A percentile compares a stretch with the other conserved stretches of the same genome.
These are phyloP conservation scores for Hippocampus kuda DNA, from an alignment of 2,797 vertebrate species.

Conservation along the genomic window DNA sequence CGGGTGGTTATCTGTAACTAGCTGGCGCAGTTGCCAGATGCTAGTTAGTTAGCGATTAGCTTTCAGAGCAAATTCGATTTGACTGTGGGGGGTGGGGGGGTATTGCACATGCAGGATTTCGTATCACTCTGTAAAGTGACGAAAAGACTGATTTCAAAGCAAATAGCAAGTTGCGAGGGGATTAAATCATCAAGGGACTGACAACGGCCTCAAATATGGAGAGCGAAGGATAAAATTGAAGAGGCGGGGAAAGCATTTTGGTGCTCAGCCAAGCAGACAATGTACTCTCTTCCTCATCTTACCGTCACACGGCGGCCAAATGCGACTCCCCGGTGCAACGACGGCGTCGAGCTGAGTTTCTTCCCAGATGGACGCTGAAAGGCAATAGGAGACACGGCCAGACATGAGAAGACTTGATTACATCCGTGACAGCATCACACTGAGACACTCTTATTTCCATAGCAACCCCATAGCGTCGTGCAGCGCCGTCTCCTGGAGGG, in stretches of 20 bases:
- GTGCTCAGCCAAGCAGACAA: conserved; percentile 1
- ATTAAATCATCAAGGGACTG: background rate
- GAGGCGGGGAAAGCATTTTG: conserved; percentile 16
- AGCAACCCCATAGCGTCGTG: conserved; percentile 92
- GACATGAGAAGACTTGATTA: conserved; percentile 22
- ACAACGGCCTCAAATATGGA: background rate
- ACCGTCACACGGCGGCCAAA: background rate
- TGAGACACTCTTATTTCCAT: background rate
- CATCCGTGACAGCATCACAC: background rate
- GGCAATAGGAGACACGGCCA: conserved; percentile 12
- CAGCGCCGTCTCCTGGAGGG: conserved; percentile 85
- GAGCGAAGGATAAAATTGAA: background rate
- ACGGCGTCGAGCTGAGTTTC: background rate
- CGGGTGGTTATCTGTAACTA: too few species aligned
- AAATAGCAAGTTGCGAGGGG: background rate
- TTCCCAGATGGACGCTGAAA: background rate
- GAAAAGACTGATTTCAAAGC: background rate
- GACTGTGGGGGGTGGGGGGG: background rate
- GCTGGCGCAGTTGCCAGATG: too few species aligned
- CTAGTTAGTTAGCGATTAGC: background rate
- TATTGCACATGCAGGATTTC: too few species aligned
- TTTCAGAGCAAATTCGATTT: background rate
- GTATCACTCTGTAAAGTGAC: background rate
- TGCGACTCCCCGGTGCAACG: background rate
- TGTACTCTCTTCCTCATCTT: background rate